Evolutionary conservation across 2,888 invertebrate genomes (phyloP), one percentile per base, ranked within the genome.

Genomic region (Agriopis aurantiaria): DNA sequence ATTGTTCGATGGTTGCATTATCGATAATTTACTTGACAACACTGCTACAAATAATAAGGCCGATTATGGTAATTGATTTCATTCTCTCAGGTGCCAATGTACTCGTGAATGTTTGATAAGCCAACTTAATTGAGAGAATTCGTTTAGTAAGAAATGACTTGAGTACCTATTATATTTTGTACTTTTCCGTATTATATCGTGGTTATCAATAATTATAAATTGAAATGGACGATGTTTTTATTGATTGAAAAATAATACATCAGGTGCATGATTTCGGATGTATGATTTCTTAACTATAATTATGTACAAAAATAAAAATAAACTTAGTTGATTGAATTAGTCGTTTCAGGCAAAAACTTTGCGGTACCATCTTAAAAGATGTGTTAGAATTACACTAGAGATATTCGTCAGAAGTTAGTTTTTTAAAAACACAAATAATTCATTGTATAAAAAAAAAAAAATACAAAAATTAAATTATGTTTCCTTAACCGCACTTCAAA

Each of bases 1-100:
- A 87, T 85, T 82, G 82, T 70, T 79, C 76, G 74, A 73, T 71
- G 71, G 45, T 56, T 69, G 65, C 69, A 65, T 53, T 65, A 41
- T 40, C 41, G 56, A 68, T 70, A 70, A 66, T 66, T 58, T 46
- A 66, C 56, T 65, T 51, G n/a, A 73, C 23, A 62, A 66, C 64
- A 58, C 60, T 41, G 56, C 55, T 62, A 52, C 62, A 45, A 53
- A 46, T n/a, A 53, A 33, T 55, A 48, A 52, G 6, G 11, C 52
- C 41, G 51, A 52, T 49, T 59, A 40, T 53, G 12, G 64, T 49
- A 59, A 68, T 63, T 49, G 10, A 62, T 71, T 48, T 51, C 14
- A 57, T 57, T 57, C 62, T 62, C 40, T 41, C 60, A 60, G 60
- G 53, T 58, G 52, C 33, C 45, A 46, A 23, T 45, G 40, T 55